Conservation (phyloP, 2,797 vertebrate species). For the Sebastolobus alascanus region DNA sequence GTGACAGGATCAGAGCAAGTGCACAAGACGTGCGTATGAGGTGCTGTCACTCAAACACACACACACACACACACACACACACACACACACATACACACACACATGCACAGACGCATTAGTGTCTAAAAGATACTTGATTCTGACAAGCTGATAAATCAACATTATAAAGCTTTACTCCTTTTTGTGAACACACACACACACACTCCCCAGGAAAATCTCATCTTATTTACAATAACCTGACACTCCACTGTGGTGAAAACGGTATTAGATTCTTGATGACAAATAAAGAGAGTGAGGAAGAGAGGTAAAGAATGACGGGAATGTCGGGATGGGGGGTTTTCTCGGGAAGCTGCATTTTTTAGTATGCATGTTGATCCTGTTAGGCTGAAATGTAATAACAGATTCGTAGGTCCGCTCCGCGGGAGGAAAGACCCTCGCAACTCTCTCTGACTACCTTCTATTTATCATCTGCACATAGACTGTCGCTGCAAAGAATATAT, state of each 20-base stretch:
- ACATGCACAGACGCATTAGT: constrained; percentile 66
- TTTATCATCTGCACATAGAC: constrained; percentile 86
- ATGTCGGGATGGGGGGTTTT: constrained; percentile 73
- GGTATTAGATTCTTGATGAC: constrained; percentile 85
- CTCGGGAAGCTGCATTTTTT: constrained; percentile 77
- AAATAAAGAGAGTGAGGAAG: constrained; percentile 83
- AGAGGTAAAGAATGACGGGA: constrained; percentile 72
- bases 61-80: constrained; percentile 37
- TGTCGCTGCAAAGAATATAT: constrained; percentile 87
- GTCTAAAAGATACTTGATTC: constrained; percentile 76
- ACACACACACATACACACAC: constrained; percentile 47
- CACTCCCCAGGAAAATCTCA: constrained; percentile 72
- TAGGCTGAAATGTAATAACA: constrained; percentile 86
- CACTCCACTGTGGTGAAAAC: constrained; percentile 79
- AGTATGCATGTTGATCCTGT: constrained; percentile 86
- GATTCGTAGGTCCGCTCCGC: constrained; percentile 78
- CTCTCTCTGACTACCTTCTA: constrained; percentile 84
- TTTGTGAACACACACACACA: constrained; percentile 41
- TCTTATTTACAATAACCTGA: constrained; percentile 86
- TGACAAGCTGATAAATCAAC: constrained; percentile 87
- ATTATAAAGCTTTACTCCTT: constrained; percentile 77
- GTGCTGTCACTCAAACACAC: constrained; percentile 69
- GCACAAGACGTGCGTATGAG: constrained; percentile 56
- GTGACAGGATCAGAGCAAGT: constrained; percentile 72
- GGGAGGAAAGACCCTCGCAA: constrained; percentile 81